Percentiles rank a stretch among this genome's conserved stretches.
Conservation (phyloP, 1,140 invertebrate species). For the Elymnias hypermnestra region DNA sequence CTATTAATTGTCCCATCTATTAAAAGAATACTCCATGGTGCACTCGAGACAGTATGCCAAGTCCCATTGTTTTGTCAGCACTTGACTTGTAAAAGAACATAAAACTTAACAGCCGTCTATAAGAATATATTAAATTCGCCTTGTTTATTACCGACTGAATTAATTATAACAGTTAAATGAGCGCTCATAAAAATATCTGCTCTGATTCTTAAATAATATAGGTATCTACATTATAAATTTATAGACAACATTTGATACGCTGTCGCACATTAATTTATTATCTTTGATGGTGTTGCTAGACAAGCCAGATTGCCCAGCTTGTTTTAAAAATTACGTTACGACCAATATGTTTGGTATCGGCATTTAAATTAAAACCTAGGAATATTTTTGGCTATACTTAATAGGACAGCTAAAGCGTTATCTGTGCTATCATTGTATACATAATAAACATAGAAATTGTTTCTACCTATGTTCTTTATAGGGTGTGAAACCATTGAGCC, state of each 20-base stretch:
- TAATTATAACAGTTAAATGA: conserved; percentile 70
- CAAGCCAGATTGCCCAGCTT: background rate
- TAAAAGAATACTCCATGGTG: conserved; percentile 21
- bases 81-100: conserved; percentile 46
- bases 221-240: conserved; percentile 11
- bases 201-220: conserved; percentile 27
- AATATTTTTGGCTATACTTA: no score
- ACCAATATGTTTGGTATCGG: no score
- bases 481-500: no score
- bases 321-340: background rate
- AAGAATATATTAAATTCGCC: conserved; percentile 57
- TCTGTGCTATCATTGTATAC: no score
- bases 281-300: no score
- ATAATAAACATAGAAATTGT: no score
- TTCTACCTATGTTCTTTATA: no score
- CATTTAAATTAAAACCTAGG: no score
- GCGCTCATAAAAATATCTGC: conserved; percentile 42
- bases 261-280: background rate
- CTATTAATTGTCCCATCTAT: conserved; percentile 29
- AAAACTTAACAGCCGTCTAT: conserved; percentile 59
- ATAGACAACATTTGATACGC: conserved; percentile 10
- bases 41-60: conserved; percentile 16
- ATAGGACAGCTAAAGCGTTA: no score
- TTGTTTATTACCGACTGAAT: conserved; percentile 60
- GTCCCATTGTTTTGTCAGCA: conserved; percentile 56